A percentile compares a stretch with the other conserved stretches of the same genome.
These are phyloP conservation scores for Drosophila koepferae DNA, from an alignment of 2,888 invertebrate species.

Conservation along the genomic window DNA sequence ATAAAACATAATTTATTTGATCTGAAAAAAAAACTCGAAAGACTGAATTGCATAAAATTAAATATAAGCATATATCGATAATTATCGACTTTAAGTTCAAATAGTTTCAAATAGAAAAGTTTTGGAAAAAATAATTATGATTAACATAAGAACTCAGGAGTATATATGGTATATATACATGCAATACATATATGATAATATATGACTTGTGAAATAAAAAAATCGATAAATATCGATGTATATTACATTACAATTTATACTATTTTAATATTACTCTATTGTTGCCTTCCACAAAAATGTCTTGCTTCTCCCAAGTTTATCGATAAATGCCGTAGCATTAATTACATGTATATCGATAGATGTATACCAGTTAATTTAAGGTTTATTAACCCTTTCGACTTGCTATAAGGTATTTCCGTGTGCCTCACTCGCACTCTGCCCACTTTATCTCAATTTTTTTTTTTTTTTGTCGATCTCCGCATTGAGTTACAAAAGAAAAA, in stretches of 20 bases:
- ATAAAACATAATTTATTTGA: neutral
- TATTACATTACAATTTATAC: too few relatives aligned
- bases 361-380: too few relatives aligned
- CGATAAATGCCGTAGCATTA: too few relatives aligned
- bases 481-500: slow-evolving; percentile 42
- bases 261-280: too few relatives aligned
- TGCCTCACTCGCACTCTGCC: neutral
- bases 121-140: neutral
- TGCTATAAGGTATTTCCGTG: neutral
- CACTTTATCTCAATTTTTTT: neutral
- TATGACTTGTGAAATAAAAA: neutral
- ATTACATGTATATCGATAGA: too few relatives aligned
- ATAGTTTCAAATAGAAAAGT: neutral
- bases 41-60: neutral
- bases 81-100: neutral
- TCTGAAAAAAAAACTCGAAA: neutral
- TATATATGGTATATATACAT: neutral
- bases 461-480: slow-evolving; percentile 27
- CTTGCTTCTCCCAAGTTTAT: too few relatives aligned
- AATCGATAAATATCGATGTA: neutral
- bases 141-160: neutral
- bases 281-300: too few relatives aligned
- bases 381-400: neutral
- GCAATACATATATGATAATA: too few relatives aligned
- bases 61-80: neutral